A percentile compares a stretch with the other conserved stretches of the same genome.
Evolutionary conservation across 2,113 vertebrate genomes (phyloP).

Genomic region (Semnornis frantzii): DNA sequence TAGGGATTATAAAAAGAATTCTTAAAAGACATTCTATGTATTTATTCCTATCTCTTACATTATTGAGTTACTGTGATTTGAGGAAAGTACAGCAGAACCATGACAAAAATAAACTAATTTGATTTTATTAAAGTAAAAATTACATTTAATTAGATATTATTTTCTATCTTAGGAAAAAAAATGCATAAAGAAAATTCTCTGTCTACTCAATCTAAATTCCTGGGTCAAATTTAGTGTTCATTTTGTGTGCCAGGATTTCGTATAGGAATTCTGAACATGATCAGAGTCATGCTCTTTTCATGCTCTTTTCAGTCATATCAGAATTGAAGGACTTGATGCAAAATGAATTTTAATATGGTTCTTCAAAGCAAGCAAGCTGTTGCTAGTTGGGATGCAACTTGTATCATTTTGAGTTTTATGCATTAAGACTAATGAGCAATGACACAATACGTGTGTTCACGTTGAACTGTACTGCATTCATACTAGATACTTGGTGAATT

Average conservation of each 20-base stretch:
- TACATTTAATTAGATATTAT: background rate
- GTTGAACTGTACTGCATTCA: background rate
- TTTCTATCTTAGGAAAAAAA: background rate
- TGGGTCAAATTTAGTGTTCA: background rate
- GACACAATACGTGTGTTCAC: background rate
- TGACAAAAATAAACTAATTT: background rate
- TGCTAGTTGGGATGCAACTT: background rate
- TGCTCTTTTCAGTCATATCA: background rate
- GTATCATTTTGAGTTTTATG: background rate
- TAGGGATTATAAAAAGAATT: background rate
- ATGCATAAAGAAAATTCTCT: background rate
- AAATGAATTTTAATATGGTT: slow-evolving; percentile 10
- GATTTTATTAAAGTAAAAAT: background rate
- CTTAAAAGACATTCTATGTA: background rate
- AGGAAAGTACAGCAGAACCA: background rate
- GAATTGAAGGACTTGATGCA: background rate
- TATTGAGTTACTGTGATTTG: background rate
- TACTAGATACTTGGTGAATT: background rate
- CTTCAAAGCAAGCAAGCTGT: background rate
- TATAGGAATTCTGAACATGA: background rate
- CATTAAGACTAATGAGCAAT: background rate
- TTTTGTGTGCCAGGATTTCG: background rate
- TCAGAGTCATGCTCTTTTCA: background rate
- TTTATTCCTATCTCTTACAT: background rate
- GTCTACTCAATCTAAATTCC: background rate